Evolutionary conservation across 2,797 vertebrate genomes (phyloP).

Genomic region (Ataeniobius toweri): DNA sequence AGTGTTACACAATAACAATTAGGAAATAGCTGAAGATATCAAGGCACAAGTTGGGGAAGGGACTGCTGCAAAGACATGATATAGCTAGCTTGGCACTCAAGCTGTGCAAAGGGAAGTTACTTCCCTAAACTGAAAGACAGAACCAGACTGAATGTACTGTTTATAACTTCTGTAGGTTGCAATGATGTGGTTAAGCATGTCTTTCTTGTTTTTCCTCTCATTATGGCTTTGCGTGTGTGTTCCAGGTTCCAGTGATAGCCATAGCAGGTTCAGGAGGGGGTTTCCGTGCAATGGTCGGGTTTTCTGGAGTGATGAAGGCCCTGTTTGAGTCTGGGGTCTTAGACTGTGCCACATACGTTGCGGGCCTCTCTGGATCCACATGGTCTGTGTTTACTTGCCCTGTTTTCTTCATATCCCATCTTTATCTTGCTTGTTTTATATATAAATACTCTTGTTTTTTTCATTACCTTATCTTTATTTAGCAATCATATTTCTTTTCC

Average conservation of each 20-base stretch:
- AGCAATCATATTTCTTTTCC: not conserved
- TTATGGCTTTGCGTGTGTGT: conserved; percentile 25
- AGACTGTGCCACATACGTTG: conserved; percentile 92
- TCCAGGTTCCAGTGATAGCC: conserved; percentile 94
- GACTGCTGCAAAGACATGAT: conserved; percentile 27
- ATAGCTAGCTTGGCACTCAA: conserved; percentile 19
- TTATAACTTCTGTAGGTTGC: conserved; percentile 3
- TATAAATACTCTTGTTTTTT: not conserved
- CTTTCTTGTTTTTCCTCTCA: not conserved
- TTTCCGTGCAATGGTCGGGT: conserved; percentile 95
- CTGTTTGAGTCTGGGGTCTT: conserved; percentile 93
- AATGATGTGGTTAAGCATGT: conserved; percentile 18
- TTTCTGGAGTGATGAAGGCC: conserved; percentile 97
- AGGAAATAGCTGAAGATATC: conserved; percentile 43
- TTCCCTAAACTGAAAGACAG: conserved; percentile 33
- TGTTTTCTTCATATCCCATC: not conserved
- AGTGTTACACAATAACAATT: conserved; percentile 22
- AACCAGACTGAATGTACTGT: conserved; percentile 17
- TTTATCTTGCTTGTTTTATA: not conserved
- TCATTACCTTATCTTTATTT: not conserved
- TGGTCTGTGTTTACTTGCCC: conserved; percentile 80
- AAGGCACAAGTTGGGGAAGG: conserved; percentile 14
- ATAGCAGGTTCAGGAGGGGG: conserved; percentile 94
- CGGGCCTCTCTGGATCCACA: conserved; percentile 95
- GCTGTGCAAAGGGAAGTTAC: conserved; percentile 27